These are phyloP conservation scores for Delphinus delphis DNA, from an alignment of 2,113 vertebrate species.

Conservation along the genomic window DNA sequence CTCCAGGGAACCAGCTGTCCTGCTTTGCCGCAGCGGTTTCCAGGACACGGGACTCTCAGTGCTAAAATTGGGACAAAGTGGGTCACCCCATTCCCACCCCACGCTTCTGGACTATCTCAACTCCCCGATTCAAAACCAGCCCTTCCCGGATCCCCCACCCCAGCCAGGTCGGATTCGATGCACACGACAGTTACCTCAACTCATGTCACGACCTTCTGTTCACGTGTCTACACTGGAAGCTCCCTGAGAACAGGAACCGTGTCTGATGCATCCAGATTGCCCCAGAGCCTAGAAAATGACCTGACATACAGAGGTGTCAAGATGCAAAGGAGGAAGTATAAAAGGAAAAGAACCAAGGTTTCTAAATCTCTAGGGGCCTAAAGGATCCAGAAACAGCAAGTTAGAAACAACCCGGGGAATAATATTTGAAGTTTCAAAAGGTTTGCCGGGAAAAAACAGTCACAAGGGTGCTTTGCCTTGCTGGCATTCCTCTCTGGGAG, in stretches of 20 bases:
- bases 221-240: fast-evolving
- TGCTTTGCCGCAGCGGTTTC: fast-evolving
- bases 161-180: fast-evolving
- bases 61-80: not conserved
- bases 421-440: not conserved
- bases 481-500: not conserved
- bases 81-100: not conserved
- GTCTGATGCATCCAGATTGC: not conserved
- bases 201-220: not conserved
- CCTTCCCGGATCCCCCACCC: too few relatives aligned
- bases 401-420: not conserved
- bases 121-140: not conserved
- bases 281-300: not conserved
- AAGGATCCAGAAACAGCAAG: not conserved
- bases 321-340: not conserved
- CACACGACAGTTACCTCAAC: fast-evolving
- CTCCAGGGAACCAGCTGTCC: not conserved
- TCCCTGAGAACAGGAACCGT: not conserved
- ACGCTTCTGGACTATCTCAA: not conserved
- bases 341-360: not conserved
- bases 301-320: not conserved
- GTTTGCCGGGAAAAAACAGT: not conserved
- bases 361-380: too few relatives aligned
- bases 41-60: not conserved
- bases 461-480: not conserved